Conservation (phyloP, 2,113 vertebrate genomes). For the Corythaixoides concolor region DNA sequence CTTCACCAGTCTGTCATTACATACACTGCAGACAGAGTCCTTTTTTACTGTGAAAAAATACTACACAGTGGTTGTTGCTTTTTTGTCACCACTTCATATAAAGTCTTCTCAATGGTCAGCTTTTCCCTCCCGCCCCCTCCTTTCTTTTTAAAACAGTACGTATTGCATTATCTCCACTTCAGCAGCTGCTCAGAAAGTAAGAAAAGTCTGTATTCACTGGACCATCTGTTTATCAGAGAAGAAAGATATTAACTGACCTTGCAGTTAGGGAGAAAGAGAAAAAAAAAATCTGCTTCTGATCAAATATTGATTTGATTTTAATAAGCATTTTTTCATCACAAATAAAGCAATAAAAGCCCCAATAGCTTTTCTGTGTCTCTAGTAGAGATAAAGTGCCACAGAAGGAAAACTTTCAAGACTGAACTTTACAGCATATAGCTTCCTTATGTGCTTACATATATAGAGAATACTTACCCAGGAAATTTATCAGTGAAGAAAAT, state of each 20-base stretch:
- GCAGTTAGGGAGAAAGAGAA: neutral
- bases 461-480: neutral
- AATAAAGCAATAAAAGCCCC: neutral
- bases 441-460: neutral
- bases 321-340: neutral
- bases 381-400: neutral
- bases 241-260: neutral
- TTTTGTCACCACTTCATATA: neutral
- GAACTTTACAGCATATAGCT: neutral
- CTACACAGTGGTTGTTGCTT: neutral
- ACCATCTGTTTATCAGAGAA: slow-evolving; percentile 38
- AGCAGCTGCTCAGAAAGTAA: slow-evolving; percentile 38
- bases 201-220: neutral
- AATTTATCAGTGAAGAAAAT: neutral
- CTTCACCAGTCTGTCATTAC: slow-evolving; percentile 5
- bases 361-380: neutral
- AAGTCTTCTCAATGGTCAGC: neutral
- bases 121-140: fast-evolving
- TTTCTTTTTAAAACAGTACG: neutral
- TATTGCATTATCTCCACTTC: slow-evolving; percentile 30
- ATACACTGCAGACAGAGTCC: neutral
- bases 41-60: neutral
- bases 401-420: neutral
- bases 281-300: neutral
- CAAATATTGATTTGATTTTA: neutral